Percentiles rank a stretch among this genome's conserved stretches.
Evolutionary conservation across 2,797 vertebrate genomes (phyloP).

Genomic region (Gastrophryne carolinensis): DNA sequence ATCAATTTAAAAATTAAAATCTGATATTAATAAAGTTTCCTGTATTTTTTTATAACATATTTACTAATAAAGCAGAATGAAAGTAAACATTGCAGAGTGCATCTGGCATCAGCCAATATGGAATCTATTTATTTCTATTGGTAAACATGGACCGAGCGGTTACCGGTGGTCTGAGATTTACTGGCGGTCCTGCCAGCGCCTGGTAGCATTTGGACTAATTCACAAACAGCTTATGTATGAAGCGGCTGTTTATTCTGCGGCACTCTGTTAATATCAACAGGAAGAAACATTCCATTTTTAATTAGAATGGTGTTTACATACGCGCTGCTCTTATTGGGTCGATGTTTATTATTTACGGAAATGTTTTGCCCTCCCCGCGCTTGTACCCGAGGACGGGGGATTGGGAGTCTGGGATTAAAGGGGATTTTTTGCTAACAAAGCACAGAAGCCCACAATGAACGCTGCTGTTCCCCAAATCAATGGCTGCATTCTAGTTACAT

Average conservation of each 20-base stretch:
- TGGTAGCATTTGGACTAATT: neutral
- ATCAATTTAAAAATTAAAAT: no score
- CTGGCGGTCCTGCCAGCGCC: neutral
- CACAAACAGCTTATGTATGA: neutral
- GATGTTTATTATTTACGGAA: slow-evolving; percentile 19
- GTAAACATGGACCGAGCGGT: neutral
- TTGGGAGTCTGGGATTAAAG: neutral
- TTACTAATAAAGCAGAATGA: no score
- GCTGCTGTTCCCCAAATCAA: neutral
- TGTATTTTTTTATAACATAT: no score
- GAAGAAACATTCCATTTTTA: slow-evolving; percentile 15
- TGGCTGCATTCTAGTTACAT: neutral
- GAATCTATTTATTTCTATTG: neutral
- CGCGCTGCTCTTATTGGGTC: slow-evolving; percentile 17
- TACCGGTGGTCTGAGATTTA: neutral
- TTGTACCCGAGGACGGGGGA: neutral
- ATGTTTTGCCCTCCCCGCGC: neutral
- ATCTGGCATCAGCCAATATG: neutral
- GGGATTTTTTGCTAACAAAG: neutral
- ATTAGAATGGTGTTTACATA: slow-evolving; percentile 22
- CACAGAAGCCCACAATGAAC: neutral
- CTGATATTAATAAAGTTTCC: no score
- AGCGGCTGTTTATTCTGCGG: slow-evolving; percentile 15
- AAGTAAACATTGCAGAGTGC: no score
- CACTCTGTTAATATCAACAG: slow-evolving; percentile 26